phyloP scores from a whole-genome alignment of 2,888 invertebrate genomes.

The Clunio marinus region DNA sequence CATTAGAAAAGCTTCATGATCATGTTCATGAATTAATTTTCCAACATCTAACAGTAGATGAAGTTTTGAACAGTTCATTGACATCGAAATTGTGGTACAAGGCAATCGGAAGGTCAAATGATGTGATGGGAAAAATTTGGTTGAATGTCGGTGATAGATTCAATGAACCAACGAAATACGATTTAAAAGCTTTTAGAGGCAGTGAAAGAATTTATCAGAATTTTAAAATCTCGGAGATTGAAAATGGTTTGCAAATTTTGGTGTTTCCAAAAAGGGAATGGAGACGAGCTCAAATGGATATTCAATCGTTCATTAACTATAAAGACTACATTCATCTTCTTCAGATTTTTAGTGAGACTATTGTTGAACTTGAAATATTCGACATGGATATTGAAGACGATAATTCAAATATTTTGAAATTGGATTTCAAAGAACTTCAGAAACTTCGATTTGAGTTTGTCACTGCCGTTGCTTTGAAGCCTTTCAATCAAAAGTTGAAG shows the following conservation, averaged over 20 bases:
- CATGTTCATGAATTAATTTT: conserved; percentile 1
- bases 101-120: neutral
- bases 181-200: neutral
- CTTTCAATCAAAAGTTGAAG: neutral
- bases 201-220: conserved; percentile 21
- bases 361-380: conserved; percentile 13
- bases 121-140: conserved; percentile 6
- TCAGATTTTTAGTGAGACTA: neutral
- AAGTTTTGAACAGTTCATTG: neutral
- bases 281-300: conserved; percentile 22
- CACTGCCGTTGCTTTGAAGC: neutral
- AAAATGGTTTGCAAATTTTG: conserved; percentile 13
- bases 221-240: conserved; percentile 25
- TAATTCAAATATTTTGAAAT: neutral
- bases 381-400: conserved; percentile 15
- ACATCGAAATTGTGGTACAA: neutral
- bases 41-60: neutral
- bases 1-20: neutral
- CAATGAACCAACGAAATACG: neutral
- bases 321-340: neutral
- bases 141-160: conserved; percentile 18
- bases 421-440: neutral
- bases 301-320: conserved; percentile 1
- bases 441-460: neutral
- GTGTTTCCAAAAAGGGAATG: neutral